Evolutionary conservation across 2,113 vertebrate genomes (phyloP), one percentile per base, ranked within the genome.

Genomic region (Crotalus viridis): DNA sequence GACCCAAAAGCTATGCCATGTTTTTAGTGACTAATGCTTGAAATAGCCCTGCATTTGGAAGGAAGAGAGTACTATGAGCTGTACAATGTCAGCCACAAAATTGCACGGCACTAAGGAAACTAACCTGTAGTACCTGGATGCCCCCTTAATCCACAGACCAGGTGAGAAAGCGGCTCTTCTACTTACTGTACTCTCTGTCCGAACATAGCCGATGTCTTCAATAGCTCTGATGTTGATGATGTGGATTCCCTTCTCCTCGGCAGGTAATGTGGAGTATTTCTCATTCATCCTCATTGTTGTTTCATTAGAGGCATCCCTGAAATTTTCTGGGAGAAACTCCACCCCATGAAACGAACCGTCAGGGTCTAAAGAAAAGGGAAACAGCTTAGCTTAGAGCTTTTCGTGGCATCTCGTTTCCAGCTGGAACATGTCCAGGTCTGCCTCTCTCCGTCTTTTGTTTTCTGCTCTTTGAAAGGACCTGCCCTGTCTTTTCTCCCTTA

Each of bases 141-240:
- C n/a, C 12, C 6, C 33, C 69, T 43, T 33, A 81, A 22, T 54
- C 5, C 13, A 86, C 24, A 28, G 19, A n/a, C 5, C 28, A 64
- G 91, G 61, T 0, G 12, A n/a, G 61, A 28, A 0, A 0, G 0
- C 12, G 69, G 33, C 10, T 74, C 28, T 1, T 95, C 0, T 7
- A 90, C 92, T 98, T 97, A 99, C 98, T 74, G 98, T 97, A 43
- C 97, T 97, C 94, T 98, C 98, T 0, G 97, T 97, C 93, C 98
- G 98, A 92, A 98, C 95, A 0, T 98, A 98, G 91, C 98, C 97
- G 0, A 98, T 97, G 22, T 98, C 96, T 91, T 96, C 97, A 12
- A 96, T 95, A 9, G 95, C 92, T 88, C 97, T 97, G 92, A 96
- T 96, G 95, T 97, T 96, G 95, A 97, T 97, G 90, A 95, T 95